phyloP scores from a whole-genome alignment of 2,113 vertebrate genomes.

The Turdus rufiventris region DNA sequence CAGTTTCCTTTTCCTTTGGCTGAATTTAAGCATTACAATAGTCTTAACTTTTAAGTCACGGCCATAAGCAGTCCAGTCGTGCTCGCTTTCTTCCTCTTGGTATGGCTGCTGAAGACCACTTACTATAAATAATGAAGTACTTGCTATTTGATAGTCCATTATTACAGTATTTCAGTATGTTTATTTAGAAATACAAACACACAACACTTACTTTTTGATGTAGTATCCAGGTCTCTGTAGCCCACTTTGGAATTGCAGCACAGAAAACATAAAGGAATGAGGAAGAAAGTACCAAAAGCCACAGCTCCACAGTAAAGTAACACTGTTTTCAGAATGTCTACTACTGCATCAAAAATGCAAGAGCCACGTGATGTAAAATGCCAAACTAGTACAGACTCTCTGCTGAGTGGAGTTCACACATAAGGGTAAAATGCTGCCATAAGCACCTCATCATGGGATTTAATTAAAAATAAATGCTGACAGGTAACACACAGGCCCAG shows the following conservation, averaged over 20 bases:
- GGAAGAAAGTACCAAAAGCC: background rate
- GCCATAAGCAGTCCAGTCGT: background rate
- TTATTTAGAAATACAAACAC: slow-evolving; percentile 23
- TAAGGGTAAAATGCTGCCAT: background rate
- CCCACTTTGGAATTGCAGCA: slow-evolving; percentile 37
- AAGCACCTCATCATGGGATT: background rate
- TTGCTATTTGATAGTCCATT: background rate
- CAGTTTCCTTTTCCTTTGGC: background rate
- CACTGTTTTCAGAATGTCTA: background rate
- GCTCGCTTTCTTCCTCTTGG: background rate
- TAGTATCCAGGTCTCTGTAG: slow-evolving; percentile 30
- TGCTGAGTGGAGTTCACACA: background rate
- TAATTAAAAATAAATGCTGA: background rate
- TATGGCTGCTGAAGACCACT: background rate
- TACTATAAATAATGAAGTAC: background rate
- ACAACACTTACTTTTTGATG: slow-evolving; percentile 24
- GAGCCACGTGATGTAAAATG: background rate
- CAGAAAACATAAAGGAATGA: background rate
- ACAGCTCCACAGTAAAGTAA: background rate
- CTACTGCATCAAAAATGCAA: background rate
- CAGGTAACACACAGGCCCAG: rapidly evolving
- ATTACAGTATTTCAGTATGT: background rate
- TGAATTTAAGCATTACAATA: background rate
- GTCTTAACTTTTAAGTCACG: background rate
- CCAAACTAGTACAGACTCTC: background rate